phyloP scores from a whole-genome alignment of 2,797 vertebrate genomes.

The Sebastes taczanowskii region DNA sequence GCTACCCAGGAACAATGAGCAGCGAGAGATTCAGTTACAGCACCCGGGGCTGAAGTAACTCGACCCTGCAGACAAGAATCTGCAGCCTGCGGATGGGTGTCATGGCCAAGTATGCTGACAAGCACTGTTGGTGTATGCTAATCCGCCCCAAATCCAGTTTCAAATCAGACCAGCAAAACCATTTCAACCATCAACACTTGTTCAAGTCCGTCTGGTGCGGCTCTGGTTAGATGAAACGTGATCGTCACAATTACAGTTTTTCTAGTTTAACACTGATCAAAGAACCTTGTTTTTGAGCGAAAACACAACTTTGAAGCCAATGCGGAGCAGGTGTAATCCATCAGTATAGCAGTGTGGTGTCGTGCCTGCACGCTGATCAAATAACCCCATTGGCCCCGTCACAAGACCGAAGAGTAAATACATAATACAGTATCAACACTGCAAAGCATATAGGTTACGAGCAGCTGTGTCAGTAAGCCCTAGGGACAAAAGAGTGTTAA shows the following conservation, averaged over 20 bases:
- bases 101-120: constrained; percentile 68
- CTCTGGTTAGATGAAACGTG: constrained; percentile 30
- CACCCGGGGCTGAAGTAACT: constrained; percentile 72
- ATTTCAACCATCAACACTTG: constrained; percentile 40
- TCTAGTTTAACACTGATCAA: constrained; percentile 33
- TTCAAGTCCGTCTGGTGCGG: constrained; percentile 14
- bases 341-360: constrained; percentile 45
- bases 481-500: constrained; percentile 40
- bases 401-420: constrained; percentile 53
- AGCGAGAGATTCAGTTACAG: constrained; percentile 73
- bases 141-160: constrained; percentile 68
- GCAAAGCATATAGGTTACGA: constrained; percentile 48
- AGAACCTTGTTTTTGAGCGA: constrained; percentile 27
- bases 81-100: constrained; percentile 68
- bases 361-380: constrained; percentile 53
- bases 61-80: constrained; percentile 78
- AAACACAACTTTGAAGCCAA: constrained; percentile 33
- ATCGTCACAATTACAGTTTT: constrained; percentile 30
- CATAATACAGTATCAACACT: constrained; percentile 65
- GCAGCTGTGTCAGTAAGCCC: constrained; percentile 59
- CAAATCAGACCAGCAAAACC: constrained; percentile 62
- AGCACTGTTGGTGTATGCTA: constrained; percentile 59
- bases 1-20: constrained; percentile 79
- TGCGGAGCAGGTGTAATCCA: constrained; percentile 56
- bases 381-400: constrained; percentile 44